phyloP scores from a whole-genome alignment of 2,888 invertebrate genomes.

The Leptarthrus brevirostris region DNA sequence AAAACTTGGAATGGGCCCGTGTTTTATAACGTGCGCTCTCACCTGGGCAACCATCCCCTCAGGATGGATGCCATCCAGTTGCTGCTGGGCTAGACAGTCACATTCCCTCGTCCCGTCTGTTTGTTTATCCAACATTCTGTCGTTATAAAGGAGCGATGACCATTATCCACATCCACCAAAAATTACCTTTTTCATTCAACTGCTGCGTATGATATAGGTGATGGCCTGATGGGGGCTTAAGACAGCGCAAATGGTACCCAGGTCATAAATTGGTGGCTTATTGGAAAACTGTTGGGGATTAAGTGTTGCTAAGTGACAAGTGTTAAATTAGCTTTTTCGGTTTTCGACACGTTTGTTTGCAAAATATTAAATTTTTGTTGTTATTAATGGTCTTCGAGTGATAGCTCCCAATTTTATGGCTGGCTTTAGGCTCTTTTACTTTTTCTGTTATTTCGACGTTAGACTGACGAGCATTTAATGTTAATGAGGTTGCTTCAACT shows the following conservation, averaged over 20 bases:
- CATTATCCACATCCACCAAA: conserved; percentile 39
- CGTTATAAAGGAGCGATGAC: conserved; percentile 43
- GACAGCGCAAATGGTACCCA: conserved; percentile 43
- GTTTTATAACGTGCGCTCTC: conserved; percentile 41
- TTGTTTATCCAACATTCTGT: conserved; percentile 38
- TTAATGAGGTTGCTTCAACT: neutral
- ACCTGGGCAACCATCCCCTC: conserved; percentile 33
- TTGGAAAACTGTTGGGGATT: conserved; percentile 56
- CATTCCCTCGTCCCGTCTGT: conserved; percentile 16
- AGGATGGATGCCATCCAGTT: conserved; percentile 14
- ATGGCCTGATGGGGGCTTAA: conserved; percentile 26
- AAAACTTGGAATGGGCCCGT: conserved; percentile 49
- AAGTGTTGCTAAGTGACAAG: conserved; percentile 56
- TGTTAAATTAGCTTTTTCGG: conserved; percentile 58
- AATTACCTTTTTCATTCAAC: conserved; percentile 21
- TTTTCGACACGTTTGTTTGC: conserved; percentile 56
- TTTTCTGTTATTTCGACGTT: neutral
- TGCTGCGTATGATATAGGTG: conserved; percentile 31
- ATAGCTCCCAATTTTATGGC: conserved; percentile 26
- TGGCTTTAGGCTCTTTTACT: neutral
- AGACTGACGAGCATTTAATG: neutral
- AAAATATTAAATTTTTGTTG: conserved; percentile 29
- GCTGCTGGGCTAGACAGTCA: conserved; percentile 12
- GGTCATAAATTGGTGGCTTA: conserved; percentile 58
- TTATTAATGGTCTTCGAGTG: conserved; percentile 18